A percentile compares a stretch with the other conserved stretches of the same genome.
Evolutionary conservation across 2,797 vertebrate genomes (phyloP).

Genomic region (Apodemus agrarius): DNA sequence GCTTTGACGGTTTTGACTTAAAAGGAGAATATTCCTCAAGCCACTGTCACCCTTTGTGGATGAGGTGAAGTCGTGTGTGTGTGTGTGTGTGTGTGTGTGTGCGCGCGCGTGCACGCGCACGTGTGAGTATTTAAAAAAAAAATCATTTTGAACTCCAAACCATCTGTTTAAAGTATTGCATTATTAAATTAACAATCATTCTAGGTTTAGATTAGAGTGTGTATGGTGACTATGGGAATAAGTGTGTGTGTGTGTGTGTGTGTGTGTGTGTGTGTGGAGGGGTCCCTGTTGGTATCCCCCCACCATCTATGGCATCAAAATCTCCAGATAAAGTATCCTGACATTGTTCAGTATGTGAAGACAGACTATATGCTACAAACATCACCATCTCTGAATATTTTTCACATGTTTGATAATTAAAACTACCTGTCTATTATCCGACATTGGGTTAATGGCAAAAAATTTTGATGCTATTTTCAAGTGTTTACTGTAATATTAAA

Average conservation of each 20-base stretch:
- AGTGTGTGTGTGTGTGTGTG: too few relatives aligned
- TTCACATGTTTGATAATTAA: not conserved
- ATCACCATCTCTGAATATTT: not conserved
- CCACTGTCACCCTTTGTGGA: not conserved
- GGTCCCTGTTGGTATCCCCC: not conserved
- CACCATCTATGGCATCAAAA: not conserved
- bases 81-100: not conserved
- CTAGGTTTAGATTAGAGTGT: not conserved
- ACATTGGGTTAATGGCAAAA: not conserved
- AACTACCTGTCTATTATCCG: not conserved
- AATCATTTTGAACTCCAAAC: not conserved
- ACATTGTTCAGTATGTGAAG: not conserved
- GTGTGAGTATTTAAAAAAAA: slow-evolving; percentile 17
- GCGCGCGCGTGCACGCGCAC: too few relatives aligned
- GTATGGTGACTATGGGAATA: not conserved
- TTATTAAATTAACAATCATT: not conserved
- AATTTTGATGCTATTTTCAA: not conserved
- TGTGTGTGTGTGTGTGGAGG: not conserved
- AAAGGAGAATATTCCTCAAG: slow-evolving; percentile 33
- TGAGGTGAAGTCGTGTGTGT: not conserved
- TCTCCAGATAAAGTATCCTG: not conserved
- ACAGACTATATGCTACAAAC: not conserved
- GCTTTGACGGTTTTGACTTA: slow-evolving; percentile 61
- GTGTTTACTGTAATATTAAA: not conserved
- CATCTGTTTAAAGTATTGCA: not conserved